Conservation (phyloP, 2,888 invertebrate species). For the Clunio marinus region DNA sequence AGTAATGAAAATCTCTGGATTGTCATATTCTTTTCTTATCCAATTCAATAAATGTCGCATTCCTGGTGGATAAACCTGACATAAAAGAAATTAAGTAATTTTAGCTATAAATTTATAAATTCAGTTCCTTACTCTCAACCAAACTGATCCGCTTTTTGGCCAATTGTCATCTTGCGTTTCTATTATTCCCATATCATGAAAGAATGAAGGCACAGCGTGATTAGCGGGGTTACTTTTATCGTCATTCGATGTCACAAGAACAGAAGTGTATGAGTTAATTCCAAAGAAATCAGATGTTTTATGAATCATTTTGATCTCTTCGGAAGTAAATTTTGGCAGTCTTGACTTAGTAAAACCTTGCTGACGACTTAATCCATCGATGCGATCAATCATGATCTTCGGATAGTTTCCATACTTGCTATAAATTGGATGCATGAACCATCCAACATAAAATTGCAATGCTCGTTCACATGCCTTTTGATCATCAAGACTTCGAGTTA, state of each 20-base stretch:
- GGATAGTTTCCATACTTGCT: conserved; percentile 63
- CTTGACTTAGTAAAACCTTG: conserved; percentile 60
- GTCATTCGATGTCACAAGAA: conserved; percentile 51
- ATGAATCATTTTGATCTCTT: conserved; percentile 58
- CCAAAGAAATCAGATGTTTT: conserved; percentile 70
- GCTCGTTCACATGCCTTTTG: conserved; percentile 59
- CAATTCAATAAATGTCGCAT: conserved; percentile 61
- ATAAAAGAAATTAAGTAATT: not conserved
- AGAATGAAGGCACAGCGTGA: conserved; percentile 55
- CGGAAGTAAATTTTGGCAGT: conserved; percentile 58
- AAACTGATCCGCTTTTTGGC: conserved; percentile 58
- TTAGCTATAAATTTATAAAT: conserved; percentile 40
- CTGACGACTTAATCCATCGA: conserved; percentile 56
- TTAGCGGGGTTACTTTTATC: conserved; percentile 49
- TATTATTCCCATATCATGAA: conserved; percentile 60
- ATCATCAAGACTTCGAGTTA: conserved; percentile 54
- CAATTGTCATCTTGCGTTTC: conserved; percentile 57
- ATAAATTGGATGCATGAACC: conserved; percentile 66
- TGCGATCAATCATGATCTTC: conserved; percentile 57
- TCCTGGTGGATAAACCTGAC: conserved; percentile 63
- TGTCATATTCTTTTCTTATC: conserved; percentile 58
- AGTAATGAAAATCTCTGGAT: conserved; percentile 57
- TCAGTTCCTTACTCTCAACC: conserved; percentile 56
- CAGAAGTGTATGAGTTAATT: conserved; percentile 67
- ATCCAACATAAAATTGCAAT: conserved; percentile 58